Evolutionary conservation across 2,113 vertebrate genomes (phyloP), one percentile per base, ranked within the genome.

Genomic region (Nestor notabilis): DNA sequence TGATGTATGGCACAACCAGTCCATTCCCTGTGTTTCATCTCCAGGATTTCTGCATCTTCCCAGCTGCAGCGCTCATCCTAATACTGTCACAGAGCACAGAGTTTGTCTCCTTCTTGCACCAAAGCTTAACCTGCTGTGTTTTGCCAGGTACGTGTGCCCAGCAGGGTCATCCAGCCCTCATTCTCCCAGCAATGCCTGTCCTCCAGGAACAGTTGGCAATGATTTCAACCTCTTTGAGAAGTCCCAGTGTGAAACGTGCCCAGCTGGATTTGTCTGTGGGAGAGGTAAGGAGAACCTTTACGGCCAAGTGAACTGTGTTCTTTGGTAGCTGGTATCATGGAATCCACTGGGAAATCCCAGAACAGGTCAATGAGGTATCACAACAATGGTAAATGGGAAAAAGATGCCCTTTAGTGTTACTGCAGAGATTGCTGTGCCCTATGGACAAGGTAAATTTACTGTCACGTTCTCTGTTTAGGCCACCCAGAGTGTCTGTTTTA

Each of bases 181-280:
- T 0, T 74, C 96, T 3, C 97, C 98, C 43, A 88, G 91, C 76
- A 98, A 98, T 0, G 98, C 98, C 52, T 99, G 99, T 52, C 98
- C 99, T 21, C 98, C 98, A 0, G 98, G 99, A 65, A 99, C 98
- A 2, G 88, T 98, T 55, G 98, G 98, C 97, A 97, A 98, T 44
- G 96, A 56, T 70, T 95, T 92, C 2, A 96, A 97, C 79, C 98
- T 99, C 63, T 99, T 98, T 23, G 98, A 99, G 93, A 98, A 98
- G 60, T 98, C 98, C 24, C 99, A 99, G 91, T 99, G 99, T 79
- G 98, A 98, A 87, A 96, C 60, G 2, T 99, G 99, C 87, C 98
- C 99, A 0, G 97, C 98, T 2, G 97, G 98, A 84, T 98, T 98
- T 19, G 98, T 97, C 87, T 99, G 99, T 94, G 90, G 96, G 33